Evolutionary conservation across 2,888 invertebrate species (phyloP).

Genomic region (Patella pellucida): DNA sequence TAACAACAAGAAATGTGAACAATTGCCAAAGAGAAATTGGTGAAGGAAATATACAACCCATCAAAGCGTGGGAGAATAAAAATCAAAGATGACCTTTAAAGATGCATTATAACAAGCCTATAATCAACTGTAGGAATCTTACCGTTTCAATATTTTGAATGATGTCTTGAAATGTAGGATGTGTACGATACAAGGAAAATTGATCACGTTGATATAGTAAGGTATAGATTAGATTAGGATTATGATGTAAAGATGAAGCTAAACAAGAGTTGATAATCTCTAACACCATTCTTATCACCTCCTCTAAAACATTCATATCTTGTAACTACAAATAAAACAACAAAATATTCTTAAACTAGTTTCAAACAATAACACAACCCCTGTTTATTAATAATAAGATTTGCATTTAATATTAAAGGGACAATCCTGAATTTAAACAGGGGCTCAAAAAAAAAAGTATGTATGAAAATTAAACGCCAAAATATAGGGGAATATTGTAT

Average conservation of each 20-base stretch:
- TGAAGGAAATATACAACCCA: not conserved
- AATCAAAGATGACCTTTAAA: not conserved
- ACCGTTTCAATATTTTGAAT: constrained; percentile 96
- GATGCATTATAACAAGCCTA: too few relatives aligned
- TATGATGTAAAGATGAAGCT: constrained; percentile 86
- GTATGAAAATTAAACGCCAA: too few relatives aligned
- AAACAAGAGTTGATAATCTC: constrained; percentile 98
- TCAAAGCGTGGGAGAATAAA: not conserved
- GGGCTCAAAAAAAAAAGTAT: too few relatives aligned
- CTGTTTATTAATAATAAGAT: too few relatives aligned
- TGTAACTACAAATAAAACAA: constrained; percentile 74
- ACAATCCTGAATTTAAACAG: too few relatives aligned
- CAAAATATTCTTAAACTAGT: too few relatives aligned
- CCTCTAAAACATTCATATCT: constrained; percentile 88
- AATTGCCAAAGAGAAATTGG: not conserved
- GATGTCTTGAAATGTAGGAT: constrained; percentile 90
- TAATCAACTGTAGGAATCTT: constrained; percentile 56
- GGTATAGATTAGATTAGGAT: constrained; percentile 94
- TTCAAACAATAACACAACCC: too few relatives aligned
- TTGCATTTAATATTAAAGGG: too few relatives aligned
- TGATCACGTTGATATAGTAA: constrained; percentile 89
- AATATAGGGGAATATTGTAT: too few relatives aligned
- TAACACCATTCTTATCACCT: constrained; percentile 94
- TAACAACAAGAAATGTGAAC: too few relatives aligned
- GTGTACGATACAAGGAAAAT: constrained; percentile 82